These are phyloP conservation scores for Oncorhynchus keta DNA, from an alignment of 2,113 vertebrate genomes.

Conservation along the genomic window DNA sequence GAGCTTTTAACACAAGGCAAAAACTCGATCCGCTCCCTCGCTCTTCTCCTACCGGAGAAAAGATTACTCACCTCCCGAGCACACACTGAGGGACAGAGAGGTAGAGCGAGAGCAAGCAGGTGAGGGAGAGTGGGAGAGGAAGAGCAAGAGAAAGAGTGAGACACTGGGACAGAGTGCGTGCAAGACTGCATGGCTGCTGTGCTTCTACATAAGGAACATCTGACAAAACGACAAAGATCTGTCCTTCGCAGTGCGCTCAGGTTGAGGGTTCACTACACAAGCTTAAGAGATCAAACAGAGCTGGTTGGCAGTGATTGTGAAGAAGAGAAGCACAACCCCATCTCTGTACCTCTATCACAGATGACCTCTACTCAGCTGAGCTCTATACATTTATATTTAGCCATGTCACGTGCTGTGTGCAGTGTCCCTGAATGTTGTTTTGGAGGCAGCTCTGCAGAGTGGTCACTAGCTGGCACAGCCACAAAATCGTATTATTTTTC, in stretches of 20 bases:
- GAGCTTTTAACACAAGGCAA: constrained; percentile 59
- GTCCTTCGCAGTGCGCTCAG: constrained; percentile 32
- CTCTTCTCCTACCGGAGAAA: constrained; percentile 30
- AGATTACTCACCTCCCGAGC: constrained; percentile 54
- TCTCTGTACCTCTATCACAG: constrained; percentile 2
- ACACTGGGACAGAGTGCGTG: not conserved
- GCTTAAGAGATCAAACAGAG: constrained; percentile 31
- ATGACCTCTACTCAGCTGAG: constrained; percentile 24
- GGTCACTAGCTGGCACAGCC: constrained; percentile 21
- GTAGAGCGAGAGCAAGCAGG: not conserved
- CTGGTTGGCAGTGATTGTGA: too few relatives aligned
- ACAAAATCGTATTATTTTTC: constrained; percentile 23
- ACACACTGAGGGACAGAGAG: constrained; percentile 19
- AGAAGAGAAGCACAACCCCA: constrained; percentile 1
- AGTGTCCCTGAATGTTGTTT: too few relatives aligned
- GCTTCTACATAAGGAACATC: constrained; percentile 47
- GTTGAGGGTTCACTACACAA: constrained; percentile 39
- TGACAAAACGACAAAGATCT: constrained; percentile 44
- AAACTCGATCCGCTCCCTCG: not conserved
- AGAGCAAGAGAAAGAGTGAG: constrained; percentile 1
- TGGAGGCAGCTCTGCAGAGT: not conserved
- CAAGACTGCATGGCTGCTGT: constrained; percentile 20
- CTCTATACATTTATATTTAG: constrained; percentile 44
- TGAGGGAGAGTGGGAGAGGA: constrained; percentile 35
- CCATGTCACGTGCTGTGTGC: constrained; percentile 18